Percentiles rank a stretch among this genome's conserved stretches.
Evolutionary conservation across 2,797 vertebrate species (phyloP).

Genomic region (Pangasius krempfi): DNA sequence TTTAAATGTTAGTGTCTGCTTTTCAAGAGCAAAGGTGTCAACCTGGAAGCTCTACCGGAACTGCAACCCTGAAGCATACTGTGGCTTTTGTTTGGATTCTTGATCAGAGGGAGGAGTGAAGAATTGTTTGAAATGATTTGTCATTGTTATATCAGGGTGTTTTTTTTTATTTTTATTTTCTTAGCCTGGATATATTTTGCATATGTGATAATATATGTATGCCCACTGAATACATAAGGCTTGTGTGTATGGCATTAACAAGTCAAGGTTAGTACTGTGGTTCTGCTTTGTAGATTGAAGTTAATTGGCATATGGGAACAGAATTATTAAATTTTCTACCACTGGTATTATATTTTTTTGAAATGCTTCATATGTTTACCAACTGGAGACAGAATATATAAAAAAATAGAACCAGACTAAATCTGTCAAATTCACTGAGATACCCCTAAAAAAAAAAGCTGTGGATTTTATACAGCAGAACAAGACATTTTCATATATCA

Average conservation of each 20-base stretch:
- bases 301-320: neutral
- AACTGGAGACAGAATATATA: neutral
- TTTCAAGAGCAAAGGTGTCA: slow-evolving; percentile 77
- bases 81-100: slow-evolving; percentile 14
- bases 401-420: neutral
- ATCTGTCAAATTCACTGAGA: neutral
- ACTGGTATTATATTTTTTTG: neutral
- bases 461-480: neutral
- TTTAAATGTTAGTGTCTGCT: slow-evolving; percentile 81
- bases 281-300: neutral
- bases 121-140: neutral
- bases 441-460: neutral
- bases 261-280: neutral
- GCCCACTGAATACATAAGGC: neutral
- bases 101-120: neutral
- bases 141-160: slow-evolving; percentile 38
- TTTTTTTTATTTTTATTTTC: slow-evolving; percentile 41
- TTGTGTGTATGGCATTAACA: neutral
- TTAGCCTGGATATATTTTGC: slow-evolving; percentile 17
- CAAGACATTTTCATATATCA: neutral
- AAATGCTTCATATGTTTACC: neutral
- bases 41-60: slow-evolving; percentile 69
- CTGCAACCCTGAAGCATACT: slow-evolving; percentile 62
- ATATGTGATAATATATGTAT: neutral
- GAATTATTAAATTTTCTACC: neutral